A percentile compares a stretch with the other conserved stretches of the same genome.
Evolutionary conservation across 2,113 vertebrate genomes (phyloP).

Genomic region (Rhinichthys klamathensis): DNA sequence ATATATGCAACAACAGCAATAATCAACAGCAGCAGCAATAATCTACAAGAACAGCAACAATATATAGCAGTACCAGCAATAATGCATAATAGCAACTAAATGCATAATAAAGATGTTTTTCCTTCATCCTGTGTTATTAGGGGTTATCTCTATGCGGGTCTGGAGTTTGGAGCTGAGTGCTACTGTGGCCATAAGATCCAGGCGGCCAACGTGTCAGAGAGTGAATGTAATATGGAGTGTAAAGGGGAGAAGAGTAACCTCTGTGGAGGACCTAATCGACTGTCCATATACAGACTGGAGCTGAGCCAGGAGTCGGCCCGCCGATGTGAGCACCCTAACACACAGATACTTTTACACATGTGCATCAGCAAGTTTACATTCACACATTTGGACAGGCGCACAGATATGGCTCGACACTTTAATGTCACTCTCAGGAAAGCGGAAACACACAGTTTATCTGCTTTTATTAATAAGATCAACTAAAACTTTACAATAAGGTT

Average conservation of each 20-base stretch:
- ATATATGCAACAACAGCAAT: too few species aligned
- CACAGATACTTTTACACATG: background rate
- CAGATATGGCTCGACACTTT: background rate
- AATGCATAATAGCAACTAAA: background rate
- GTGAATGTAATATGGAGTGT: slow-evolving; percentile 92
- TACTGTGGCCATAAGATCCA: slow-evolving; percentile 98
- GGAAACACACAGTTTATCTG: background rate
- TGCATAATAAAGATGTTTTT: background rate
- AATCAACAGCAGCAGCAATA: too few species aligned
- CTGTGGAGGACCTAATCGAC: slow-evolving; percentile 90
- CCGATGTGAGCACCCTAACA: slow-evolving; percentile 81
- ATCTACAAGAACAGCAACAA: too few species aligned
- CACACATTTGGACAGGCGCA: background rate
- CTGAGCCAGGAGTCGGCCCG: slow-evolving; percentile 92
- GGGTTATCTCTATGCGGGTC: slow-evolving; percentile 92
- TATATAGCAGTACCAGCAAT: too few species aligned
- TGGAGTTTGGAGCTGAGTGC: slow-evolving; percentile 97
- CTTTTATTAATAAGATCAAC: background rate
- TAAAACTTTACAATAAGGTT: background rate
- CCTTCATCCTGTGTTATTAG: slow-evolving; percentile 68
- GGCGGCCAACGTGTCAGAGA: slow-evolving; percentile 82
- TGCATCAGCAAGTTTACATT: background rate
- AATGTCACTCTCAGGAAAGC: background rate
- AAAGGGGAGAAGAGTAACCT: slow-evolving; percentile 88
- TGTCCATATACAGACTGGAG: slow-evolving; percentile 93